Conservation (phyloP, 2,888 invertebrate species). For the Tineola bisselliella region DNA sequence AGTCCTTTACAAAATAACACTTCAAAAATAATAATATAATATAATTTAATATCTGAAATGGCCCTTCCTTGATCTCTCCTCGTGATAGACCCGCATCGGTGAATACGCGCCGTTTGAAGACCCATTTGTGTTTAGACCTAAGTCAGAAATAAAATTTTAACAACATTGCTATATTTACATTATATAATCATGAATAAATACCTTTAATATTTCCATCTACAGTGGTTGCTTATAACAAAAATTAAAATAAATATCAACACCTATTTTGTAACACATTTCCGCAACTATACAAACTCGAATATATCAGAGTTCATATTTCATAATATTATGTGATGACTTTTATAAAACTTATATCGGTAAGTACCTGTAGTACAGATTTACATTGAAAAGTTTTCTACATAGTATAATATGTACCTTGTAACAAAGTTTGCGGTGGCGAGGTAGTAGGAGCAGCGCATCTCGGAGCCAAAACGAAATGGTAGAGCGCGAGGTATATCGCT, state of each 20-base stretch:
- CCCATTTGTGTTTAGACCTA: conserved; percentile 72
- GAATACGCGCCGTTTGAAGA: conserved; percentile 77
- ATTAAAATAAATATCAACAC: conserved; percentile 17
- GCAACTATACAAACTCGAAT: conserved; percentile 73
- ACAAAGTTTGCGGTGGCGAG: conserved; percentile 71
- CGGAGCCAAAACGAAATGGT: conserved; percentile 79
- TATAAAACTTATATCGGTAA: too few relatives aligned
- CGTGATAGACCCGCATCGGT: conserved; percentile 83
- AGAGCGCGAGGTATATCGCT: conserved; percentile 74
- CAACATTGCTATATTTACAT: background rate
- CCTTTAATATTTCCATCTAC: conserved; percentile 59
- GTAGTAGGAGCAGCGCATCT: conserved; percentile 75
- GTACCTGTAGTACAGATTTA: too few relatives aligned
- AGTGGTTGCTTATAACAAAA: conserved; percentile 46
- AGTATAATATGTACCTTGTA: too few relatives aligned
- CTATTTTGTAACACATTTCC: conserved; percentile 46
- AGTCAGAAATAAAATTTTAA: conserved; percentile 22
- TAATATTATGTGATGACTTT: too few relatives aligned
- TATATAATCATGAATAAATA: background rate
- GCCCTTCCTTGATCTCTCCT: conserved; percentile 81
- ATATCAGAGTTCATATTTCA: too few relatives aligned
- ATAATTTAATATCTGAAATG: conserved; percentile 78
- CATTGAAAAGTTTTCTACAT: too few relatives aligned
- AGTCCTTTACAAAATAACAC: background rate
- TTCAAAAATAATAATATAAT: conserved; percentile 12